Base-by-base conservation (phyloP, 2,888 invertebrate genomes). In the Tuta absoluta region DNA sequence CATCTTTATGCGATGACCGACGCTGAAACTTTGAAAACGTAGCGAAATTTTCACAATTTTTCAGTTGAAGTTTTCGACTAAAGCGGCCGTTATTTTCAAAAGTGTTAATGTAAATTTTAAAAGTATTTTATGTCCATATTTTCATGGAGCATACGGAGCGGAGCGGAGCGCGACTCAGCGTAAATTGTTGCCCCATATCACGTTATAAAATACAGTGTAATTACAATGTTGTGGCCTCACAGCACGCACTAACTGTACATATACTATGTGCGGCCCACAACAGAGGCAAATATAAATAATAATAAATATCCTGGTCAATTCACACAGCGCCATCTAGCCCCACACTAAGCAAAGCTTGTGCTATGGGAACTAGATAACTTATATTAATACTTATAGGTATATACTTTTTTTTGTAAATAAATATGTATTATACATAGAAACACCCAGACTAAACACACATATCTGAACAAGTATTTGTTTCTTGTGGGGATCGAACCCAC, bases 1-100 rank as follows among this genome's bases (percentile, higher is more conserved):
- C 23, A 53, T 23, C 51, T 53, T 53, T 21, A 53, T 23, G 45
- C 71, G 70, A 71, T 71, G 69, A 70, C 65, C 65, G 65, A 62
- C 67, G 66, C 65, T 63, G 68, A 67, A 67, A 71, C 68, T 71
- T 63, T 21, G 12, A 58, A 37, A 23, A 56, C 51, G 19, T 19
- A 23, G 51, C 51, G 24, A 56, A 56, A 56, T 33, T 24, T 33
- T 17, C n/a, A 17, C 28, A 56, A 23, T 53, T 56, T 56, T 56
- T 56, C 56, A 24, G 56, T 11, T 14, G 14, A 56, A 56, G 28
- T 56, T 56, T 56, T 24, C 28, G 17, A 56, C 17, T 53, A n/a
- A 53, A 53, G 53, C 56, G 56, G 56, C 33, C 56, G 56, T 56
- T 56, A 56, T 56, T 56, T 56, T 33, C 24, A 56, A 56, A 56